These are phyloP conservation scores for Notocelia uddmanniana DNA, from an alignment of 2,888 invertebrate genomes.

Conservation along the genomic window DNA sequence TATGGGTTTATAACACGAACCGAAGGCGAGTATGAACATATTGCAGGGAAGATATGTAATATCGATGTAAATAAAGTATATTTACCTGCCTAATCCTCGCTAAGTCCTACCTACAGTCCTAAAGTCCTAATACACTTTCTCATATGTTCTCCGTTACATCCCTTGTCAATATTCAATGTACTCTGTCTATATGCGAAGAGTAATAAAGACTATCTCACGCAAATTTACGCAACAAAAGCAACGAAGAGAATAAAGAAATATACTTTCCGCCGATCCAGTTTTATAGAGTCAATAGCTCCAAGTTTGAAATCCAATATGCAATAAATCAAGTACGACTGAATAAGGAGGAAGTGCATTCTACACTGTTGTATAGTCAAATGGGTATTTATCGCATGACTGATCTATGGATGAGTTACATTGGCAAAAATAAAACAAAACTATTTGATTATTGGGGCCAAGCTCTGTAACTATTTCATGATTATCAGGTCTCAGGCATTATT, in stretches of 20 bases:
- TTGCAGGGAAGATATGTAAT: too few species aligned
- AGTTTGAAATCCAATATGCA: conserved; percentile 40
- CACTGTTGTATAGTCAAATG: conserved; percentile 27
- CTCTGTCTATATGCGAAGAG: neutral
- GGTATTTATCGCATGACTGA: conserved; percentile 16
- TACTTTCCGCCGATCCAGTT: conserved; percentile 12
- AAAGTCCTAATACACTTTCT: too few species aligned
- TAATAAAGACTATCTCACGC: neutral
- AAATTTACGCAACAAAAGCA: neutral
- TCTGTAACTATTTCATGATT: too few species aligned
- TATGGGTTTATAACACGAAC: too few species aligned
- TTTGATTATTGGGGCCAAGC: neutral
- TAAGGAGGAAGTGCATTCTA: conserved; percentile 24
- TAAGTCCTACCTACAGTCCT: too few species aligned
- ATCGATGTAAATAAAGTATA: too few species aligned
- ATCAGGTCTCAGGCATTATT: too few species aligned
- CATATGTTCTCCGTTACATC: too few species aligned
- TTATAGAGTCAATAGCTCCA: conserved; percentile 25
- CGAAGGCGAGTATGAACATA: too few species aligned
- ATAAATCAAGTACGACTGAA: conserved; percentile 30
- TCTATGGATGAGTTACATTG: neutral
- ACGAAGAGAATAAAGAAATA: conserved; percentile 3
- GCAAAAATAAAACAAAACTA: neutral
- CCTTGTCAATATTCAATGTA: too few species aligned
- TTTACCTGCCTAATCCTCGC: too few species aligned